Conservation (phyloP, 2,888 invertebrate species). For the Caenorhabditis afra region DNA sequence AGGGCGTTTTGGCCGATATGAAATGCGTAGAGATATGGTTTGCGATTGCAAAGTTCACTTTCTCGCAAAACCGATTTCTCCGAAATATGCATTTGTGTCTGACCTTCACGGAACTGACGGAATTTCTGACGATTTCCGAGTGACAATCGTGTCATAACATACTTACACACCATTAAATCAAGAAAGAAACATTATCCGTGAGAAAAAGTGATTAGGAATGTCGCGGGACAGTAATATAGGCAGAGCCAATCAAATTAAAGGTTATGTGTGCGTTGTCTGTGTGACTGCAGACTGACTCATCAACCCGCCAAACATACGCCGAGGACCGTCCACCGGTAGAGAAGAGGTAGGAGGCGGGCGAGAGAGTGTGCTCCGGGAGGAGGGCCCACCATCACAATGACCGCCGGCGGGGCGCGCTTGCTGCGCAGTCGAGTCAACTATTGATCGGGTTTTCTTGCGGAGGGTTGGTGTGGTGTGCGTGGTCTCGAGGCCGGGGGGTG, state of each 20-base stretch:
- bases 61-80: constrained; percentile 37
- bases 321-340: constrained; percentile 25
- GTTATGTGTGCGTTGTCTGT: constrained; percentile 31
- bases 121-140: constrained; percentile 19
- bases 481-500: not conserved
- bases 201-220: not conserved
- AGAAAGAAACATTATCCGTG: constrained; percentile 8
- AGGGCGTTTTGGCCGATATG: not conserved
- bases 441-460: constrained; percentile 21
- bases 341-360: not conserved
- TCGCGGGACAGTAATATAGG: not conserved
- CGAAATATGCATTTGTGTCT: constrained; percentile 8
- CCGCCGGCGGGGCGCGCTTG: constrained; percentile 37
- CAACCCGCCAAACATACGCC: constrained; percentile 18
- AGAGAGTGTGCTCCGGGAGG: constrained; percentile 15
- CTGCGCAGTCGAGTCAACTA: constrained; percentile 29
- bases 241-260: constrained; percentile 37
- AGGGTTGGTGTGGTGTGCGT: constrained; percentile 8
- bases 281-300: constrained; percentile 42
- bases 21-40: constrained; percentile 33
- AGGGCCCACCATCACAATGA: constrained; percentile 1
- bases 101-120: constrained; percentile 47
- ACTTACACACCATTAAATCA: constrained; percentile 9
- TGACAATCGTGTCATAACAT: constrained; percentile 15
- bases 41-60: constrained; percentile 51